Conservation (phyloP, 1,140 invertebrate species). For the Drosophila pachea region DNA sequence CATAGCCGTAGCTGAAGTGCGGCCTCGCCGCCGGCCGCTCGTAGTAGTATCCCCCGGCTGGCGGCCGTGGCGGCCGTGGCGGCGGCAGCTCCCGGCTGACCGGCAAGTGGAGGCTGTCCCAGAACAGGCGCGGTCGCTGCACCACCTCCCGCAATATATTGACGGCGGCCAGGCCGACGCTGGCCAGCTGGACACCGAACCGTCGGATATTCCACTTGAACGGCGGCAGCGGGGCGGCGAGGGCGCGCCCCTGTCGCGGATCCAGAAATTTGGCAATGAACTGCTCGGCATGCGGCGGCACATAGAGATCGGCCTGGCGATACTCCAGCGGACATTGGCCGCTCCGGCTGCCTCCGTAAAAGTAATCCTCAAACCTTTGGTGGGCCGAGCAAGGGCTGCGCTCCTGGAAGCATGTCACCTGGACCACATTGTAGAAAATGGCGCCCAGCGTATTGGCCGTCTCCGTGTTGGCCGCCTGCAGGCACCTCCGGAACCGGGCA, state of each 20-base stretch:
- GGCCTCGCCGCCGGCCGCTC: slow-evolving; percentile 29
- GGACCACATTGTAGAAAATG: slow-evolving; percentile 85
- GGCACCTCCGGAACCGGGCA: slow-evolving; percentile 83
- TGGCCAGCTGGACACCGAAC: slow-evolving; percentile 72
- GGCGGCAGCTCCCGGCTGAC: slow-evolving; percentile 65
- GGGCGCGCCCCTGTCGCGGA: slow-evolving; percentile 60
- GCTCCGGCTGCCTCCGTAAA: slow-evolving; percentile 37
- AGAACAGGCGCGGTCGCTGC: slow-evolving; percentile 61
- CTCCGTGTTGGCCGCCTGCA: slow-evolving; percentile 84
- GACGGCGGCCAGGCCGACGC: slow-evolving; percentile 72
- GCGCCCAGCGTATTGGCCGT: slow-evolving; percentile 85
- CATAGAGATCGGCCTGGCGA: slow-evolving; percentile 72
- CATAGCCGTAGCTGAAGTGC: slow-evolving; percentile 21
- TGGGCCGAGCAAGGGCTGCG: slow-evolving; percentile 83
- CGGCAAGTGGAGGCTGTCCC: slow-evolving; percentile 63
- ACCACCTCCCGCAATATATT: slow-evolving; percentile 74
- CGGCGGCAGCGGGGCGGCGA: slow-evolving; percentile 41
- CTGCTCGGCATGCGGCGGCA: slow-evolving; percentile 71
- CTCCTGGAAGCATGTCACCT: slow-evolving; percentile 85
- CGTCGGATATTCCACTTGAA: slow-evolving; percentile 58
- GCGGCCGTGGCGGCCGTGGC: background rate
- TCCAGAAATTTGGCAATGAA: slow-evolving; percentile 68
- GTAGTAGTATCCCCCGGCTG: slow-evolving; percentile 48
- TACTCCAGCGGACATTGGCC: slow-evolving; percentile 66
- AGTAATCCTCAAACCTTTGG: slow-evolving; percentile 81